These are phyloP conservation scores for Tragulus kanchil DNA, from an alignment of 2,113 vertebrate species.

Conservation along the genomic window DNA sequence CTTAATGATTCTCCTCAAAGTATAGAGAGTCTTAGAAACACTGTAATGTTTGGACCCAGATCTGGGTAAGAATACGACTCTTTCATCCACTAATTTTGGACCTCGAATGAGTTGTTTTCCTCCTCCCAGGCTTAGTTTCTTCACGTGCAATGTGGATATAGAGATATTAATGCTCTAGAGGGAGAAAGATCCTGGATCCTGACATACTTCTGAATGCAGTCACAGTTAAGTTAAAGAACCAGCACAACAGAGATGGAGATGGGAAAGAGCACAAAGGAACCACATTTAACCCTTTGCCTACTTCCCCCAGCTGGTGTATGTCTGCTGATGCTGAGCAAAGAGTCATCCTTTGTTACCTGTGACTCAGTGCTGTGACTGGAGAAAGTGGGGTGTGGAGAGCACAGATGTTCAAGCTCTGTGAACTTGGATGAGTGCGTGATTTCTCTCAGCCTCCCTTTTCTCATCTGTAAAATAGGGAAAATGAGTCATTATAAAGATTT, in stretches of 20 bases:
- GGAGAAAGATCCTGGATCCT: not conserved
- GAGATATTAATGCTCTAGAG: not conserved
- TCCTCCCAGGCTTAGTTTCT: not conserved
- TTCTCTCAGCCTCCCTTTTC: not conserved
- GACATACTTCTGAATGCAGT: not conserved
- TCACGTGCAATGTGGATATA: not conserved
- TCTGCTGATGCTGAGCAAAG: not conserved
- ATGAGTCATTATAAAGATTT: not conserved
- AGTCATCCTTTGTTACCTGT: rapidly evolving
- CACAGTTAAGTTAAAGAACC: not conserved
- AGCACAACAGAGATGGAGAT: not conserved
- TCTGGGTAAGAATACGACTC: not conserved
- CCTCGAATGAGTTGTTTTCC: not conserved
- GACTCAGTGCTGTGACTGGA: not conserved
- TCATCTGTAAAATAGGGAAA: not conserved
- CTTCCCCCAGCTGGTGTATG: rapidly evolving
- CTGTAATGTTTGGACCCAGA: not conserved
- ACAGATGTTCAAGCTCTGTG: not conserved
- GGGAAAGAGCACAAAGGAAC: not conserved
- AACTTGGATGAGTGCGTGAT: not conserved
- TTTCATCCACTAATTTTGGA: not conserved
- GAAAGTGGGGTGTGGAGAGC: not conserved
- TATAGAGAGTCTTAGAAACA: not conserved
- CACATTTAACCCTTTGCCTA: not conserved
- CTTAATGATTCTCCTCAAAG: not conserved